These are phyloP conservation scores for Lucifuga dentata DNA, from an alignment of 2,113 vertebrate species.

Conservation along the genomic window DNA sequence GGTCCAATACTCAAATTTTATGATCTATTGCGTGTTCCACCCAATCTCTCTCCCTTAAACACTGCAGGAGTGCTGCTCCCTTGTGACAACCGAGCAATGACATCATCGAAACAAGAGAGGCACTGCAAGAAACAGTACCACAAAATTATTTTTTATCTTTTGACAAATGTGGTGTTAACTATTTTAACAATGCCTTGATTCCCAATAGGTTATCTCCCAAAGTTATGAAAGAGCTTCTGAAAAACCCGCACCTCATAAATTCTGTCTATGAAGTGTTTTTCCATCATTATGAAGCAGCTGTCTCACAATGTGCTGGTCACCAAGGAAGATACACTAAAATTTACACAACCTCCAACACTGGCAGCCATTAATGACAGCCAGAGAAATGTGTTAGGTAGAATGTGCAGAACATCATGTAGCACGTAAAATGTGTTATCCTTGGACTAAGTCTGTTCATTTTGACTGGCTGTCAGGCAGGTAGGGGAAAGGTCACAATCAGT, in stretches of 20 bases:
- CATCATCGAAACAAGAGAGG: constrained; percentile 28
- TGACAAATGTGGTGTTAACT: constrained; percentile 30
- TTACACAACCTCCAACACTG: background rate
- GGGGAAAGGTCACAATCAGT: background rate
- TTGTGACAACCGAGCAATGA: background rate
- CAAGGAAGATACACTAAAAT: constrained; percentile 8
- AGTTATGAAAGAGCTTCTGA: constrained; percentile 27
- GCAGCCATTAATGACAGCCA: background rate
- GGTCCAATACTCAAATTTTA: background rate
- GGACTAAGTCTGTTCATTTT: background rate
- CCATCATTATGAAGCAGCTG: constrained; percentile 22
- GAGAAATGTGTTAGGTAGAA: background rate
- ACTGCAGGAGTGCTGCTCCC: constrained; percentile 17
- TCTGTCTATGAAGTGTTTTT: constrained; percentile 19
- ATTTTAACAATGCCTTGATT: constrained; percentile 34
- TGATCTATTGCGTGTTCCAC: constrained; percentile 27
- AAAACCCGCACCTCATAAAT: constrained; percentile 43
- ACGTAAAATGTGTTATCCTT: background rate
- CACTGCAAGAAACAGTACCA: background rate
- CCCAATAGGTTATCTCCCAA: background rate
- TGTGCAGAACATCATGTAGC: background rate
- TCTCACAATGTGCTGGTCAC: constrained; percentile 16
- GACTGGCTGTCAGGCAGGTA: background rate
- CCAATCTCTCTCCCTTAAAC: background rate
- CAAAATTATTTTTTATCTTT: constrained; percentile 16